Percentiles rank a stretch among this genome's conserved stretches.
Evolutionary conservation across 2,797 vertebrate genomes (phyloP).

Genomic region (Poeciliopsis presidionis): DNA sequence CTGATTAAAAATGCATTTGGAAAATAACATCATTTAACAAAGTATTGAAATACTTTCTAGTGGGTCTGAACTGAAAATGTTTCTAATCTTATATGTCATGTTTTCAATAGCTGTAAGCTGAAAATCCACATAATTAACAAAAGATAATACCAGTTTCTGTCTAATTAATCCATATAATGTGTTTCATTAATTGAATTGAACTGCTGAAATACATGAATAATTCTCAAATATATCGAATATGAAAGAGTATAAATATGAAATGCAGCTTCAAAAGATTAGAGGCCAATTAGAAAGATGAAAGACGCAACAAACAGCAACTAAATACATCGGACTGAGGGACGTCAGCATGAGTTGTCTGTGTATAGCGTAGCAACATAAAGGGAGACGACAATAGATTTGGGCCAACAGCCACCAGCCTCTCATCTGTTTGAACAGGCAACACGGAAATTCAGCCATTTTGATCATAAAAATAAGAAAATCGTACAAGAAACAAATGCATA

Average conservation of each 20-base stretch:
- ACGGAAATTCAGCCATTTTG: not conserved
- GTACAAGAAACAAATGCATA: not conserved
- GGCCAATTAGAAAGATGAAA: not conserved
- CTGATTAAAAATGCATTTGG: not conserved
- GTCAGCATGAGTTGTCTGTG: not conserved
- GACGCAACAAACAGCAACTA: not conserved
- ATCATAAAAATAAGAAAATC: not conserved
- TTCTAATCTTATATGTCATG: not conserved
- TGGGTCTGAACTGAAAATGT: not conserved
- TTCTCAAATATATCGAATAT: not conserved
- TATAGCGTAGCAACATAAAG: no score
- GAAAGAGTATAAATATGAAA: not conserved
- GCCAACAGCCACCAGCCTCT: not conserved
- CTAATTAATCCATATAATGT: not conserved
- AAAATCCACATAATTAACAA: not conserved
- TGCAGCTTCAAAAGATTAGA: not conserved
- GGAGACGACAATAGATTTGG: not conserved
- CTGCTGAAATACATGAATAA: not conserved
- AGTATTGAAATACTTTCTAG: not conserved
- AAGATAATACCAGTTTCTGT: not conserved
- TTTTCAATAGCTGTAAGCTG: not conserved
- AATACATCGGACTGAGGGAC: not conserved
- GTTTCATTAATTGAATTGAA: not conserved
- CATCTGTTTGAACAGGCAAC: not conserved
- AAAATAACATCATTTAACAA: not conserved